A percentile compares a stretch with the other conserved stretches of the same genome.
phyloP scores from a whole-genome alignment of 2,797 vertebrate species.

The Oreochromis mossambicus region DNA sequence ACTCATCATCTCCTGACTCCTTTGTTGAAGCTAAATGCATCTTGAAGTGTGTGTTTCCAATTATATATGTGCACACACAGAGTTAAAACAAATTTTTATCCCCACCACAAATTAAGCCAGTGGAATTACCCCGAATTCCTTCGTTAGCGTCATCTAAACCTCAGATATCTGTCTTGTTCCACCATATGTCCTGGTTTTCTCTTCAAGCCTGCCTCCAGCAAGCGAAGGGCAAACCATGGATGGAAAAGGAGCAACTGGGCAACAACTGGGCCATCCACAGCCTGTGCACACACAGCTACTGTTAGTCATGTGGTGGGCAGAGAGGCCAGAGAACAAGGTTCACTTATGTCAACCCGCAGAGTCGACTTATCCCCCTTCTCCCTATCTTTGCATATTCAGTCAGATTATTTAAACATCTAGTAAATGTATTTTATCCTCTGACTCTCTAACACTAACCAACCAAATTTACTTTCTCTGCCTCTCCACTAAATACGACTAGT shows the following conservation, averaged over 20 bases:
- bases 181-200: constrained; percentile 34
- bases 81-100: constrained; percentile 42
- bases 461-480: constrained; percentile 24
- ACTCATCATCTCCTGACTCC: not conserved
- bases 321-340: constrained; percentile 64
- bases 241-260: constrained; percentile 33
- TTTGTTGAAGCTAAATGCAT: not conserved
- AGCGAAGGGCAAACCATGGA: constrained; percentile 23
- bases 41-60: constrained; percentile 12
- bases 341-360: constrained; percentile 57
- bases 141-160: constrained; percentile 57
- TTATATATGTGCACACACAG: not conserved
- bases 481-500: constrained; percentile 65
- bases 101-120: constrained; percentile 53
- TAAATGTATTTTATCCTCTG: constrained; percentile 43
- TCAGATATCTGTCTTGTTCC: constrained; percentile 51
- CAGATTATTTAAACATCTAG: constrained; percentile 40
- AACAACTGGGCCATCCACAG: constrained; percentile 13
- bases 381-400: not conserved
- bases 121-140: constrained; percentile 63
- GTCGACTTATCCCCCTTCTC: constrained; percentile 12
- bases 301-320: constrained; percentile 44
- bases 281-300: constrained; percentile 57
- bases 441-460: constrained; percentile 27
- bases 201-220: not conserved